A percentile compares a stretch with the other conserved stretches of the same genome.
Conservation (phyloP, 2,888 invertebrate genomes). For the Griposia aprilina region DNA sequence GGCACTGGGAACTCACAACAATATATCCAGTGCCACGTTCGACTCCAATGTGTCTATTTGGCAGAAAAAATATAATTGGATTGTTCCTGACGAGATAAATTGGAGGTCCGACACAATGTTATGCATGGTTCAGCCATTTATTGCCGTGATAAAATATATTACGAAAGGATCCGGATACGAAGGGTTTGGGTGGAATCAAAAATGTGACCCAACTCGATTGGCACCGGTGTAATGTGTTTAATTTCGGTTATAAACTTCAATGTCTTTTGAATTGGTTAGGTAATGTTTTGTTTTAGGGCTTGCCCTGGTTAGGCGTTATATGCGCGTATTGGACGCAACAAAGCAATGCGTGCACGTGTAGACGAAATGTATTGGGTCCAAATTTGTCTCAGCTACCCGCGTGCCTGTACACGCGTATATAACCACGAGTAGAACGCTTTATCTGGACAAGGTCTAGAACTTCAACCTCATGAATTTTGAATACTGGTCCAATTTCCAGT, state of each 20-base stretch:
- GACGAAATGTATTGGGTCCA: neutral
- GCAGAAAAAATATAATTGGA: conserved; percentile 87
- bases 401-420: neutral
- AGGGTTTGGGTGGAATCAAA: conserved; percentile 55
- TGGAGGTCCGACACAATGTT: conserved; percentile 76
- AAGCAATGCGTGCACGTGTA: neutral
- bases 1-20: conserved; percentile 70
- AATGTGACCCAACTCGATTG: conserved; percentile 53
- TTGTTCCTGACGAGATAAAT: conserved; percentile 85
- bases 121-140: conserved; percentile 76
- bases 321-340: neutral
- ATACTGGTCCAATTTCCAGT: conserved; percentile 5
- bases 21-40: conserved; percentile 75
- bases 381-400: no score
- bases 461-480: conserved; percentile 15
- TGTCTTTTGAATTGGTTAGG: conserved; percentile 30
- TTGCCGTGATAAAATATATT: conserved; percentile 74
- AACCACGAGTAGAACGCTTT: neutral
- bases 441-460: neutral
- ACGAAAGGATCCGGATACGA: conserved; percentile 47
- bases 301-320: neutral
- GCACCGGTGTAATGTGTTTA: conserved; percentile 42
- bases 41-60: conserved; percentile 79
- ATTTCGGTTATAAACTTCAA: conserved; percentile 49
- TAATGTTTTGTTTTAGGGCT: neutral